Conservation (phyloP, 2,113 vertebrate genomes). For the Trogon melanurus region DNA sequence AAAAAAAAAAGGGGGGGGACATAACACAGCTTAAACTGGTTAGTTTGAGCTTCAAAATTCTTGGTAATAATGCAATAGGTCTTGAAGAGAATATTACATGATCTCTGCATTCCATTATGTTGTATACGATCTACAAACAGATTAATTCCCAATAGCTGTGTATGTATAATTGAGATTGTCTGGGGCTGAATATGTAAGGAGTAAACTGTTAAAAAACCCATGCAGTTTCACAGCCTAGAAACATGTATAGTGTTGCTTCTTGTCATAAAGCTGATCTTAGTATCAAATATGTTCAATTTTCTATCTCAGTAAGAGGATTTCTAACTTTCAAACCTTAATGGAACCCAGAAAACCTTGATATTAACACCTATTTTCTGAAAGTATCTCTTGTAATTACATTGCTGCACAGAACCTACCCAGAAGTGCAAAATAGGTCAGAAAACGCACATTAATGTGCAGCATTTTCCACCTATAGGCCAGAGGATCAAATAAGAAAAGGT, state of each 20-base stretch:
- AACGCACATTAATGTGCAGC: not conserved
- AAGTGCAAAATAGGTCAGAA: not conserved
- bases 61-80: not conserved
- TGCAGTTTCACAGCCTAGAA: not conserved
- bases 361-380: not conserved
- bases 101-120: not conserved
- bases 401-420: not conserved
- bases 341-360: not conserved
- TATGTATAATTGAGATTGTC: not conserved
- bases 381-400: not conserved
- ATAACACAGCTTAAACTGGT: not conserved
- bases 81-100: not conserved
- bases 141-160: not conserved
- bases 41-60: not conserved
- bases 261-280: not conserved
- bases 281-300: slow-evolving; percentile 1
- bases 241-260: not conserved
- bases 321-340: not conserved
- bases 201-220: not conserved
- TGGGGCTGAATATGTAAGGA: not conserved
- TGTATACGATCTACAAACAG: not conserved
- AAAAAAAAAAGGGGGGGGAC: no score
- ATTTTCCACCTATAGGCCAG: not conserved
- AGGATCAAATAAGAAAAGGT: slow-evolving; percentile 36
- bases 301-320: not conserved